Evolutionary conservation across 2,113 vertebrate genomes (phyloP).

Genomic region (Regulus satrapa): DNA sequence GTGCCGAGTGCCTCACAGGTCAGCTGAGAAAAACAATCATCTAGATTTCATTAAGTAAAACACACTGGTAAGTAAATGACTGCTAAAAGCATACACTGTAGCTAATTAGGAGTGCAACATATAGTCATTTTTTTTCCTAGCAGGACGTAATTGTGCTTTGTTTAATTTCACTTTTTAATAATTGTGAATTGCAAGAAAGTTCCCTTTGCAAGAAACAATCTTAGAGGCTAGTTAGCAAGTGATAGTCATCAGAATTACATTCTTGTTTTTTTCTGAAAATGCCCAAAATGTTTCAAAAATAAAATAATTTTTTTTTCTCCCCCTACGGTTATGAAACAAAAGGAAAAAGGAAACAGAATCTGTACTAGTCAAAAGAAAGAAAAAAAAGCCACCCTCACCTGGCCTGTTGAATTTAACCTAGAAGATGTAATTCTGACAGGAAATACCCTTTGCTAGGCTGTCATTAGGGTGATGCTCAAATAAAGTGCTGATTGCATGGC

Average conservation of each 20-base stretch:
- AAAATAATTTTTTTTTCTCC: no score
- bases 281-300: not conserved
- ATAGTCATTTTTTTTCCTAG: not conserved
- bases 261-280: not conserved
- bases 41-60: not conserved
- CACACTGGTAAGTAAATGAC: not conserved
- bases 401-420: not conserved
- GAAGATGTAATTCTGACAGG: not conserved
- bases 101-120: not conserved
- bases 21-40: not conserved
- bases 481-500: not conserved
- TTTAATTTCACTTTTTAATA: not conserved
- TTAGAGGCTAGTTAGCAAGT: not conserved
- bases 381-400: not conserved
- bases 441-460: not conserved
- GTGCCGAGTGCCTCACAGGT: not conserved
- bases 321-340: no score
- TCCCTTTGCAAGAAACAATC: not conserved
- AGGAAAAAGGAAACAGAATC: not conserved
- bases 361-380: not conserved
- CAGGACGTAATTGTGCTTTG: not conserved
- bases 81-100: not conserved
- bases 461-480: not conserved
- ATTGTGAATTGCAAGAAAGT: not conserved
- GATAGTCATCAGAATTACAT: not conserved